A percentile compares a stretch with the other conserved stretches of the same genome.
phyloP scores from a whole-genome alignment of 2,797 vertebrate species.

The Tarsius wallacei region DNA sequence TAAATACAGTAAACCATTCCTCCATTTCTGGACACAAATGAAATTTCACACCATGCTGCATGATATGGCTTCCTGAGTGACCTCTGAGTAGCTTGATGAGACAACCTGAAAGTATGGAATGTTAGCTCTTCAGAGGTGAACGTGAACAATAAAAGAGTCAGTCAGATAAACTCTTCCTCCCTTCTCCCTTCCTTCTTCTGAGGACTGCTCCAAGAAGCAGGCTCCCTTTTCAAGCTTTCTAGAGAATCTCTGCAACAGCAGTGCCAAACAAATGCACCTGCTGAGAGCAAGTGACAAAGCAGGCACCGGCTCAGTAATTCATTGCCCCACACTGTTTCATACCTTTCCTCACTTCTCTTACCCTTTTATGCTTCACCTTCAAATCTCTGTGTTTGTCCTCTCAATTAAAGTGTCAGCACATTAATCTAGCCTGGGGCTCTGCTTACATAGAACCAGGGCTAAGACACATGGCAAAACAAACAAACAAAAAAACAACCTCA shows the following conservation, averaged over 20 bases:
- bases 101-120: neutral
- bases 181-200: neutral
- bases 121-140: neutral
- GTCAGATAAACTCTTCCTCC: neutral
- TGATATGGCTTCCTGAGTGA: neutral
- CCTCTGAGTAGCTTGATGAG: neutral
- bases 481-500: neutral
- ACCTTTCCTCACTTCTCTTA: neutral
- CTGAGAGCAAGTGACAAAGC: neutral
- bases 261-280: neutral
- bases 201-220: neutral
- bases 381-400: neutral
- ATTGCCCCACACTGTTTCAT: neutral
- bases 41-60: neutral
- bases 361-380: neutral
- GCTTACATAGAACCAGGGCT: neutral
- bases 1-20: neutral
- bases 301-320: conserved; percentile 2
- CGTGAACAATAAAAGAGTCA: neutral
- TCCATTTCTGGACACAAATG: neutral
- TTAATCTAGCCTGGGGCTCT: neutral
- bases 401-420: neutral
- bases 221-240: neutral
- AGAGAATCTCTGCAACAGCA: neutral
- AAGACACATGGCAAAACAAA: neutral